These are phyloP conservation scores for Chelmon rostratus DNA, from an alignment of 2,797 vertebrate species.

Conservation along the genomic window DNA sequence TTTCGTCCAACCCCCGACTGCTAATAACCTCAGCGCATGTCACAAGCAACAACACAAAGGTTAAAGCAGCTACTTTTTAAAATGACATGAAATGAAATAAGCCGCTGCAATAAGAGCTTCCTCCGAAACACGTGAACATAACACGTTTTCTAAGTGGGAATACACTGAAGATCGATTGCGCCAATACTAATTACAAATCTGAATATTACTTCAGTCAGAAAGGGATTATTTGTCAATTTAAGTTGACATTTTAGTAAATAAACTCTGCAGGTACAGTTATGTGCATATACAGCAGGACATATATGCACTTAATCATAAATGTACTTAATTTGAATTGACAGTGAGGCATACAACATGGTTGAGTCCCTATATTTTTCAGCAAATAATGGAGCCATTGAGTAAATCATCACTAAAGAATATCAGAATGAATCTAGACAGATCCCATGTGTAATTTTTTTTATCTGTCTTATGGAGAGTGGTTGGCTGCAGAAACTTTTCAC, in stretches of 20 bases:
- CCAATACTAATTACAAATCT: not conserved
- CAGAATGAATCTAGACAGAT: not conserved
- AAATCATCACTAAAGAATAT: not conserved
- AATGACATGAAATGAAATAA: not conserved
- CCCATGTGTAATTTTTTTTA: not conserved
- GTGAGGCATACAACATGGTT: not conserved
- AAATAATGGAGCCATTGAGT: not conserved
- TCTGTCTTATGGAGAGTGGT: not conserved
- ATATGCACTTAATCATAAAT: not conserved
- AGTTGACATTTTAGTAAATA: not conserved
- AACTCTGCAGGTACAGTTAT: not conserved
- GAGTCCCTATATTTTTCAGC: not conserved
- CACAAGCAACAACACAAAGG: not conserved
- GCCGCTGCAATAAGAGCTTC: not conserved
- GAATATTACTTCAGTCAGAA: not conserved
- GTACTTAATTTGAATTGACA: not conserved
- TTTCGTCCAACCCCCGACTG: not conserved
- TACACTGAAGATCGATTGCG: not conserved
- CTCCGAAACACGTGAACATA: not conserved
- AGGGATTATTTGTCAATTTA: not conserved
- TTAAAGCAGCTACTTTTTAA: not conserved
- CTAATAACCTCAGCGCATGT: not conserved
- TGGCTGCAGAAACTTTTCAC: not conserved
- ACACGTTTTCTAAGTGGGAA: not conserved
- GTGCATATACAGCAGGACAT: not conserved